Base-by-base conservation (phyloP, 2,797 vertebrate species). In the Tolypeutes matacus region DNA sequence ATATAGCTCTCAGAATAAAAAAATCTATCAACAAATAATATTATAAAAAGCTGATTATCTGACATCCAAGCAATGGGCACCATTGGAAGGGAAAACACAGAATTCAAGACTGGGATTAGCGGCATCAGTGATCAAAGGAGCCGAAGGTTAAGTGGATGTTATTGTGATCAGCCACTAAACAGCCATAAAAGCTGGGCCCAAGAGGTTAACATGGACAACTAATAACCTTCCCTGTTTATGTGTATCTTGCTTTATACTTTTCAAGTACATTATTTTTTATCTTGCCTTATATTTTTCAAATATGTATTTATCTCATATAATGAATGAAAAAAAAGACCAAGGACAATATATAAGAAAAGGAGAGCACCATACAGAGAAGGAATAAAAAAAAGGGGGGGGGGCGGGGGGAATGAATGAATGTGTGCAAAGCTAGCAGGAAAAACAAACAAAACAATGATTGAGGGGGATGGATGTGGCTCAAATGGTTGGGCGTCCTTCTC, bases 31-130 rank as follows among this genome's bases (percentile, higher is more conserved):
- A 53, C 5, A 91, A 78, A 56, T 85, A 89, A 53, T 72, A 78
- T 75, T 39, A 92, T 77, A 94, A 94, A 85, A 85, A 69, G 34
- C 83, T 87, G 36, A 90, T 69, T 82, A 93, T 64, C 36, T 87
- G 67, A 96, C 15, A 95, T 86, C 36, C 70, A 96, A 93, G 78
- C 76, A 96, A 96, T 84, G 93, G 93, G 60, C 56, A 89, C 17
- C 70, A 39, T 6, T 80, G 42, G 69, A 96, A 91, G 65, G 70
- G 25, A 92, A 75, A 27, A 86, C 27, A 76, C 56, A 65, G 46
- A 72, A 53, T 94, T 95, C 39, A 89, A 81, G 36, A 20, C 60
- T 69, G 39, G 51, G 34, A 96, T 93, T 95, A 94, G 75, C 1
- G 92, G 78, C 21, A 95, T 95, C 89, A 93, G 73, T 69, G 56